Conservation (phyloP, 2,888 invertebrate genomes). For the Netelia fuscicornis region DNA sequence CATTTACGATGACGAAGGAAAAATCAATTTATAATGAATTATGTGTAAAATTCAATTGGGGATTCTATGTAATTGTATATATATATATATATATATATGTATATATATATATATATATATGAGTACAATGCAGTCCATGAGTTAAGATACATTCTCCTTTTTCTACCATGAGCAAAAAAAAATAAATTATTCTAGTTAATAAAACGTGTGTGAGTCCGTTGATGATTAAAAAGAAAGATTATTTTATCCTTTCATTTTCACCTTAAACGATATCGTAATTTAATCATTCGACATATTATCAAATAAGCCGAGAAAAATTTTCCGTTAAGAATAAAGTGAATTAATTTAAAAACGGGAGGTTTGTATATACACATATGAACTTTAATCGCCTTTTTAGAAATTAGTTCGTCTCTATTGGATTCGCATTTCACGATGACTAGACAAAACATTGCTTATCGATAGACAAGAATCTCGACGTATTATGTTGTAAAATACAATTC, state of each 20-base stretch:
- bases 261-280: background rate
- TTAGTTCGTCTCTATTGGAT: slow-evolving; percentile 4
- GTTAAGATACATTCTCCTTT: slow-evolving; percentile 85
- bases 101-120: slow-evolving; percentile 79
- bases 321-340: background rate
- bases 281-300: background rate
- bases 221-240: slow-evolving; percentile 40
- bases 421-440: background rate
- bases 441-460: background rate
- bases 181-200: slow-evolving; percentile 85
- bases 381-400: slow-evolving; percentile 12
- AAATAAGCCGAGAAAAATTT: background rate
- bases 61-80: slow-evolving; percentile 84
- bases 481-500: background rate
- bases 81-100: slow-evolving; percentile 76
- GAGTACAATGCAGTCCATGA: slow-evolving; percentile 84
- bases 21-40: slow-evolving; percentile 83
- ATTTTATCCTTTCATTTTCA: slow-evolving; percentile 34
- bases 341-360: background rate
- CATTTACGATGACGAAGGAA: slow-evolving; percentile 73
- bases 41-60: slow-evolving; percentile 84
- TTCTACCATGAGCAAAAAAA: slow-evolving; percentile 84
- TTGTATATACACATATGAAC: slow-evolving; percentile 20
- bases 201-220: slow-evolving; percentile 76
- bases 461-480: background rate